A percentile compares a stretch with the other conserved stretches of the same genome.
Evolutionary conservation across 2,113 vertebrate genomes (phyloP).

Genomic region (Equus przewalskii): DNA sequence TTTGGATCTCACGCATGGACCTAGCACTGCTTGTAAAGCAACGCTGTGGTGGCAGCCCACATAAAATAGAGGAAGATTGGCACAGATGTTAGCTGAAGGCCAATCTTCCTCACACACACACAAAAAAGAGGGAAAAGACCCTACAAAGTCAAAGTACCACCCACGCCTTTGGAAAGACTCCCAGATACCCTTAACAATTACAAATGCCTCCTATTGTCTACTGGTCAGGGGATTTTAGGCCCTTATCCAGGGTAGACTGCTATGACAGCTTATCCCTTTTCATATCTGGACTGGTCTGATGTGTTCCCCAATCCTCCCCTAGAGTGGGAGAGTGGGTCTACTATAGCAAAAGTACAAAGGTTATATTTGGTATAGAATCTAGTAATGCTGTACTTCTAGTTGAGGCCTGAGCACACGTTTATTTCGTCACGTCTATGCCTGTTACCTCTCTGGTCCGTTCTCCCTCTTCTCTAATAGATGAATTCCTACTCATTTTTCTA

Average conservation of each 20-base stretch:
- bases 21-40: too few relatives aligned
- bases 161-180: background rate
- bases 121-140: constrained; percentile 53
- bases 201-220: background rate
- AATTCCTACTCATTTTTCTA: background rate
- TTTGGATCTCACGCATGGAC: too few relatives aligned
- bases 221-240: background rate
- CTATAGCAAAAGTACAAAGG: background rate
- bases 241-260: background rate
- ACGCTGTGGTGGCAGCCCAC: too few relatives aligned
- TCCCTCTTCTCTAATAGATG: background rate
- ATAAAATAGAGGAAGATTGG: too few relatives aligned
- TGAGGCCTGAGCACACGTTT: background rate
- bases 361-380: background rate
- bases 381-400: constrained; percentile 8
- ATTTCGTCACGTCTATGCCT: background rate
- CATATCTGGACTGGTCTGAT: background rate
- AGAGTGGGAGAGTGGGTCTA: background rate
- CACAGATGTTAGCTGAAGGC: too few relatives aligned
- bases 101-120: too few relatives aligned
- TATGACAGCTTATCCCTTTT: background rate
- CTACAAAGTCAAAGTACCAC: constrained; percentile 61
- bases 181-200: constrained; percentile 5
- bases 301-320: background rate
- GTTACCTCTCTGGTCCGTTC: background rate